Base-by-base conservation (phyloP, 2,888 invertebrate species). In the Caenorhabditis sp. region DNA sequence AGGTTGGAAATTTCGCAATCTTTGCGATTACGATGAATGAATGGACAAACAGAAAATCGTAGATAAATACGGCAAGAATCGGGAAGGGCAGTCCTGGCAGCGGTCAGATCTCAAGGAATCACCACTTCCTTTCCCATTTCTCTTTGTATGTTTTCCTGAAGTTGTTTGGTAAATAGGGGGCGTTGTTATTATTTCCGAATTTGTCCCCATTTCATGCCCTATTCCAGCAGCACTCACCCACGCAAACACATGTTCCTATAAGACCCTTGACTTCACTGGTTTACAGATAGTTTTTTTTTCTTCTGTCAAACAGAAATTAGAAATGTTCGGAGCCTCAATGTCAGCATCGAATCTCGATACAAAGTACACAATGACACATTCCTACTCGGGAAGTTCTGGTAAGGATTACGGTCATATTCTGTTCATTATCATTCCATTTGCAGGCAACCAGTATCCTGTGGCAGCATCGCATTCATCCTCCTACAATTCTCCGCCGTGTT, bases 1-100 rank as follows among this genome's bases (percentile, higher is more conserved):
- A 44, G 51, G 51, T 65, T 60, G 60, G 22, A 20, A 60, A 65
- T 56, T 56, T 68, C 44, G 56, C 55, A 44, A 40, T 55, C 28
- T 44, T 58, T 68, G 44, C 68, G 68, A 68, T 68, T 56, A 68
- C 55, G 67, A 65, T 37, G 37, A 56, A 65, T 37, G 37, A 56
- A 56, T 28, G 28, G 44, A 37, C 53, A 67, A 65, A 51, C 53
- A 65, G 35, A 58, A 20, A 35, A 32, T 56, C 56, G 28, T 56
- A 37, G 22, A 22, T 60, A 24, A 40, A 40, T 20, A 18, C 62
- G 62, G 50, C 50, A 32, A 32, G 44, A 40, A 62, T 47, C 67
- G 67, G 37, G 6, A 26, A 32, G 32, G 32, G 32, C 32, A 32
- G 4, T 4, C 32, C 32, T 6, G 35, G 40, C 26, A 55, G 55